Conservation (phyloP, 35 echinoderm and acorn worm species). For the Ophioderma brevispina region DNA sequence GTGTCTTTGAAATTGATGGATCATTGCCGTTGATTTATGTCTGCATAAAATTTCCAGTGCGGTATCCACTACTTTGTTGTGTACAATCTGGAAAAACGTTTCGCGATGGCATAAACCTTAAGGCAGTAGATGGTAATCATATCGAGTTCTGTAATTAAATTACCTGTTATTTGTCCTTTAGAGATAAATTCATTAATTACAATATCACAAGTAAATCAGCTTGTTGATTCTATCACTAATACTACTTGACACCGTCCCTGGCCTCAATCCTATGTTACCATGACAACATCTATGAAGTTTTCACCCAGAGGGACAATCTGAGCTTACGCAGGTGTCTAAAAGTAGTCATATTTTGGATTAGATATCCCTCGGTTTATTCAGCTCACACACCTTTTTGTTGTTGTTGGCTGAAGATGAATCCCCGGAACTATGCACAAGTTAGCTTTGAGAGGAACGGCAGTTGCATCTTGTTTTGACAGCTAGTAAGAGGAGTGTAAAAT, state of each 20-base stretch:
- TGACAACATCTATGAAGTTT: neutral
- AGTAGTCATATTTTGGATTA: neutral
- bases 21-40: no score
- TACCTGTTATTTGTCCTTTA: no score
- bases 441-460: neutral
- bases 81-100: no score
- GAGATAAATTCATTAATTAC: no score
- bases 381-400: neutral
- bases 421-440: neutral
- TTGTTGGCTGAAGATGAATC: neutral
- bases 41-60: no score
- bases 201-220: neutral
- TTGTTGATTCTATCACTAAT: neutral
- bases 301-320: neutral
- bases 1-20: neutral
- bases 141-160: no score
- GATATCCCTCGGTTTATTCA: neutral
- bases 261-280: neutral
- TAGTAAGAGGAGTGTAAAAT: neutral
- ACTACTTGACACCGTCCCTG: neutral
- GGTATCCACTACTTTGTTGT: no score
- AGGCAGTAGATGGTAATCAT: no score
- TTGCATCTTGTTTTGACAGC: neutral
- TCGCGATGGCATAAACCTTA: no score
- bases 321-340: neutral